phyloP scores from a whole-genome alignment of 2,113 vertebrate species.

The Toxotes chatareus region DNA sequence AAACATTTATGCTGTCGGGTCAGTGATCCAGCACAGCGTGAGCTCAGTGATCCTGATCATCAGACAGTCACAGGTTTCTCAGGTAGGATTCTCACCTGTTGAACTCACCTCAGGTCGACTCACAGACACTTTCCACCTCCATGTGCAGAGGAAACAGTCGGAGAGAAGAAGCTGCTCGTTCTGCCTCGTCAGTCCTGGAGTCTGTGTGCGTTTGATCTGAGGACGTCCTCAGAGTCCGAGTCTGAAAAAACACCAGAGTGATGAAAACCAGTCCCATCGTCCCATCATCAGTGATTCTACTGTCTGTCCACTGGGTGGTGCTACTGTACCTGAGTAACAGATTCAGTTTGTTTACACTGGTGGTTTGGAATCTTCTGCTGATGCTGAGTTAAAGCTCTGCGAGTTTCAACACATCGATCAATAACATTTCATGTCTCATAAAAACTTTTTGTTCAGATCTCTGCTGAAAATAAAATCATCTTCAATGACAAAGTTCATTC shows the following conservation, averaged over 20 bases:
- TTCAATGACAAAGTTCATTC: too few species aligned
- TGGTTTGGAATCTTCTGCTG: too few species aligned
- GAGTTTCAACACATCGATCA: too few species aligned
- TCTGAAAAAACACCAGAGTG: neutral
- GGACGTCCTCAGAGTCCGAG: neutral
- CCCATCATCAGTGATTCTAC: neutral
- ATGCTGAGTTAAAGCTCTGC: too few species aligned
- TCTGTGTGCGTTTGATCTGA: neutral
- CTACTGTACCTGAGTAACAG: too few species aligned
- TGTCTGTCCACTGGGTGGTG: constrained; percentile 5
- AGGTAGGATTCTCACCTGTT: neutral
- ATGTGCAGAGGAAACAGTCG: neutral
- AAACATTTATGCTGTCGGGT: too few species aligned
- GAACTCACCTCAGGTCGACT: neutral
- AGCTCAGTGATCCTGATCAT: too few species aligned
- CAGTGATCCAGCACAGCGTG: too few species aligned
- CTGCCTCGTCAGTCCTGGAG: neutral
- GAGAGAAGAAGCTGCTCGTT: constrained; percentile 1
- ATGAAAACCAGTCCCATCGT: neutral
- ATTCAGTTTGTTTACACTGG: too few species aligned
- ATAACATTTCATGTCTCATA: too few species aligned
- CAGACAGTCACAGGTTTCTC: neutral
- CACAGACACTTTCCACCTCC: neutral
- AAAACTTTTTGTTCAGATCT: too few species aligned
- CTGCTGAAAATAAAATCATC: too few species aligned